These are phyloP conservation scores for Emydocephalus ijimae DNA, from an alignment of 2,113 vertebrate species.

Conservation along the genomic window DNA sequence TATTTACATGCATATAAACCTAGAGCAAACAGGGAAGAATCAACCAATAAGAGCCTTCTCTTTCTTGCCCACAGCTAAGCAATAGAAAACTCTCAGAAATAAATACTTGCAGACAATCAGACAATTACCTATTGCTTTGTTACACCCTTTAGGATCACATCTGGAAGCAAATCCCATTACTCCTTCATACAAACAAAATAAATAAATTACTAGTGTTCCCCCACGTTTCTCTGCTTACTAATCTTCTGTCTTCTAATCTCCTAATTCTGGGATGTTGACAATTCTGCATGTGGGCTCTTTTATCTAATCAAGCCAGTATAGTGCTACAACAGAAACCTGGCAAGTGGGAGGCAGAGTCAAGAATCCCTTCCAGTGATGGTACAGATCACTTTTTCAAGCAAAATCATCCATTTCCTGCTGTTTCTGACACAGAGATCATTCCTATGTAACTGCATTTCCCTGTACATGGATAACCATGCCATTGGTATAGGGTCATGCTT, in stretches of 20 bases:
- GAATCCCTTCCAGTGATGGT: background rate
- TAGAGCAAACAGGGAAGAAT: background rate
- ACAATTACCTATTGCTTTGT: background rate
- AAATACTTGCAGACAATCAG: background rate
- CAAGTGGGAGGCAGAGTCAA: background rate
- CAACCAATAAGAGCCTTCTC: background rate
- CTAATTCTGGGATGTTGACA: background rate
- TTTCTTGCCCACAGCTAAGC: background rate
- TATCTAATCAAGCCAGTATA: background rate
- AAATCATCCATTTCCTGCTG: background rate
- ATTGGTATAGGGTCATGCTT: background rate
- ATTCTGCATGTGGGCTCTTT: background rate
- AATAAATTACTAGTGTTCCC: background rate
- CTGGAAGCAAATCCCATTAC: background rate
- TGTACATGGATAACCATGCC: background rate
- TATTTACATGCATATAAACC: background rate
- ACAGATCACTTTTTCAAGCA: background rate
- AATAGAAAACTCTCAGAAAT: background rate
- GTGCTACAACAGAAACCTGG: background rate
- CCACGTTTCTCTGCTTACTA: background rate
- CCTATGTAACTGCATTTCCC: background rate
- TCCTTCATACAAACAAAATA: background rate
- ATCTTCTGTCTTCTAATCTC: background rate
- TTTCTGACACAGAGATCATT: background rate
- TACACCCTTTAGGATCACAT: background rate